Evolutionary conservation across 1,140 invertebrate genomes (phyloP), one percentile per base, ranked within the genome.

Genomic region (Chironomus tepperi): DNA sequence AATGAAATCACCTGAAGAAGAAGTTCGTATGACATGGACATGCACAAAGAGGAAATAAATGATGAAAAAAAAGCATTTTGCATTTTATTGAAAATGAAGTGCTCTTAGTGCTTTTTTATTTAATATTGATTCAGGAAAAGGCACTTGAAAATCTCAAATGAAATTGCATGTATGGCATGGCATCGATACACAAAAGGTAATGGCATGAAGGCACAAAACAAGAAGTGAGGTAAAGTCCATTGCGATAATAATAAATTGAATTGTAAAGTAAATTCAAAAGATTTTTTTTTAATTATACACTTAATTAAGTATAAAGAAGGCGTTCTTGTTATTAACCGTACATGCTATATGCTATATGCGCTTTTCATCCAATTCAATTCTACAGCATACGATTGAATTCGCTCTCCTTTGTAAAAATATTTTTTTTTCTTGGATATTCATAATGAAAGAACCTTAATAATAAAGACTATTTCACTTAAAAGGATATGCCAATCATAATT

Each of bases 401-500:
- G 24, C 24, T 34, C 2, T 34, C 24, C n/a, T 34, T 34, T 34
- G 24, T 34, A 34, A 2, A 34, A n/a, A n/a, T n/a, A 34, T 34
- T 34, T 34, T 34, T 34, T 34, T 34, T 34, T 34, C 24, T 34
- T 34, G 24, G 5, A 34, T 34, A 34, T 34, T 34, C 5, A 34
- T 5, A 5, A 34, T 34, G 24, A 34, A 34, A 34, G 24, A 34
- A 34, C 24, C 24, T 34, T 34, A 34, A 15, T 57, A 57, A 57
- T 12, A 15, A 57, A 15, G 43, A 57, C 12, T n/a, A 70, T 70
- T 70, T 21, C 65, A 9, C 19, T 57, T 57, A 10, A 70, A 70
- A 70, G 65, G 65, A 70, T 70, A 70, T 70, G 65, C 65, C 65
- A 70, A 70, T 70, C 65, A 70, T 70, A 70, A 57, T 57, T 57